Evolutionary conservation across 2,888 invertebrate genomes (phyloP).

Genomic region (Oscheius sp.): DNA sequence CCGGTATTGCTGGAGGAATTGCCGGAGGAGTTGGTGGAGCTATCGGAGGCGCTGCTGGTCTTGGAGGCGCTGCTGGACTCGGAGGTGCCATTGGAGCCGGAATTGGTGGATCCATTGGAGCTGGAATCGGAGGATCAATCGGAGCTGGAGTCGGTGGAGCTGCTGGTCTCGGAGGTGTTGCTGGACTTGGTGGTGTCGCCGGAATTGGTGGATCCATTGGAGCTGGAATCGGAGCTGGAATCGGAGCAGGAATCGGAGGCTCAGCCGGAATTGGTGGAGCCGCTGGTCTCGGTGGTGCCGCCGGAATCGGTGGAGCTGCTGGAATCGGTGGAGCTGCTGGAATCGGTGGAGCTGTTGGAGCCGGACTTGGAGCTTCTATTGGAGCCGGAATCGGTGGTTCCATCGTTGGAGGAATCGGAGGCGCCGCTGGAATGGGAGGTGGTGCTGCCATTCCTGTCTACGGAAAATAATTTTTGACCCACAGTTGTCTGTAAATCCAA

Average conservation of each 20-base stretch:
- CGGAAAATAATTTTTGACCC: background rate
- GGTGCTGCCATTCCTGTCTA: background rate
- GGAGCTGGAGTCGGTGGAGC: background rate
- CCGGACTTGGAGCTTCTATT: background rate
- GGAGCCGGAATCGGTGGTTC: background rate
- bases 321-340: background rate
- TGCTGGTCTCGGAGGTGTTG: background rate
- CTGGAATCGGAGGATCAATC: background rate
- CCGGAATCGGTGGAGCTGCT: background rate
- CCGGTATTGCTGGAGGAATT: background rate
- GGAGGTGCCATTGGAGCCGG: background rate
- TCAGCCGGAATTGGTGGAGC: background rate
- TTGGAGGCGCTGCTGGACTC: background rate
- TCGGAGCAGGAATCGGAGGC: background rate
- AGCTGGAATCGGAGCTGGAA: background rate
- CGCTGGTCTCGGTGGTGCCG: background rate
- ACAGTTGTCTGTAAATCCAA: background rate
- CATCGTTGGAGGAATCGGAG: background rate
- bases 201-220: conserved; percentile 3
- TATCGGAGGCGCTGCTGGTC: background rate
- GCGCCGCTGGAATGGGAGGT: background rate
- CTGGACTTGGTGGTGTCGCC: background rate
- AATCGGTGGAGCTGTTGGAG: background rate
- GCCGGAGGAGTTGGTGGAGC: conserved; percentile 6
- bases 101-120: background rate